Evolutionary conservation across 2,797 vertebrate genomes (phyloP).

Genomic region (Neosalanx taihuensis): DNA sequence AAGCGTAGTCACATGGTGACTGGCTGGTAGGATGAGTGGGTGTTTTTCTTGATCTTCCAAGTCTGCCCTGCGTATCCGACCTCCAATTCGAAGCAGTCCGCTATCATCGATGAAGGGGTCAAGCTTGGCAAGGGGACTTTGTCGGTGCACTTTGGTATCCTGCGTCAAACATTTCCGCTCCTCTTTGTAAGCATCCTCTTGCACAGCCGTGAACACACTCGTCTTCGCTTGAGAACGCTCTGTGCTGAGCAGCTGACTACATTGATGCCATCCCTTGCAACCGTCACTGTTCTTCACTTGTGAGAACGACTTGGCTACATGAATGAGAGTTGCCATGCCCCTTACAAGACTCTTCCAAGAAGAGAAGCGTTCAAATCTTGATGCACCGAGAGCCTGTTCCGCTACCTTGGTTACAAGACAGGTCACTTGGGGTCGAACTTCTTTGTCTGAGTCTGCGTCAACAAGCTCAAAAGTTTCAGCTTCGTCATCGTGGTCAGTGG

Average conservation of each 20-base stretch:
- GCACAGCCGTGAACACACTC: background rate
- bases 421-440: background rate
- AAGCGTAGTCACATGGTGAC: background rate
- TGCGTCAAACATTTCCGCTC: background rate
- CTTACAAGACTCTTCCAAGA: too few species aligned
- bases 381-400: background rate
- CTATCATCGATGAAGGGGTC: background rate
- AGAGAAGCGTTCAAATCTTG: background rate
- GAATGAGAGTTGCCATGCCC: background rate
- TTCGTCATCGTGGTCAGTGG: background rate
- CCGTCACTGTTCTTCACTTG: background rate
- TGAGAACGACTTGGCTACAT: background rate
- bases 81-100: conserved; percentile 4
- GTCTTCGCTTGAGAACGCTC: background rate
- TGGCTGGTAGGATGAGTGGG: background rate
- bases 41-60: conserved; percentile 12
- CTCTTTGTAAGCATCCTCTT: background rate
- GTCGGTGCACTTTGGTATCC: background rate
- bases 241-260: background rate
- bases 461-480: conserved; percentile 7
- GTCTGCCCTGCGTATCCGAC: background rate
- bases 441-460: background rate
- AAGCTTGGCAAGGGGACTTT: background rate
- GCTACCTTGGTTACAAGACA: background rate
- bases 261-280: background rate